Base-by-base conservation (phyloP, 2,888 invertebrate species). In the Branchipolynoe longqiensis region DNA sequence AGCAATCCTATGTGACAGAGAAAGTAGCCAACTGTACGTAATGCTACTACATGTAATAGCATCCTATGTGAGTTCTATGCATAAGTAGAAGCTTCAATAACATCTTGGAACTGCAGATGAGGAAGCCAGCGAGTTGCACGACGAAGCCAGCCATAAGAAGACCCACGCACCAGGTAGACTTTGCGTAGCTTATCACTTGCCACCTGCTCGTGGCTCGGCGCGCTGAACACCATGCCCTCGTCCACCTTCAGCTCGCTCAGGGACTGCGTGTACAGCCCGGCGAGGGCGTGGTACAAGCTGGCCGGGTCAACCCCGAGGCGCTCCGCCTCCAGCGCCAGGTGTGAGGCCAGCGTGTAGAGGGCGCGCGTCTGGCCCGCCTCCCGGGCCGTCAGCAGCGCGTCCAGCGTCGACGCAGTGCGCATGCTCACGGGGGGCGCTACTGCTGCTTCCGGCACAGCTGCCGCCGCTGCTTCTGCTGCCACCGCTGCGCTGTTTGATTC, bases 271-370 rank as follows among this genome's bases (percentile, higher is more conserved):
- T 59, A 73, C 33, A 84, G 36, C 48, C 59, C 38, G 18, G 78
- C 54, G 12, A 78, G 31, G n/a, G 41, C 31, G 2, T 38, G 33
- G 78, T 74, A 62, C 33, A 84, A 58, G 36, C 84, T 78, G 14
- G 74, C 36, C 18, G 84, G 84, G 28, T 84, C 74, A 22, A 84
- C 73, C n/a, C 84, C 84, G 56, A 84, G 25, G n/a, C 36, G 14
- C 36, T 73, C 58, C 8, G 73, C 58, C 58, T 78, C 62, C 41
- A 54, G 59, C 58, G 58, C 28, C n/a, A 78, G 28, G 73, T 56
- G 56, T 40, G 58, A 36, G 12, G 58, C 12, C 59, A 84, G 28
- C 31, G 62, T 74, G 59, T 78, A 84, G 6, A 84, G 28, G 14
- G 62, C 41, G 12, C 69, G 58, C 25, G 84, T 28, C 38, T 69